Evolutionary conservation across 2,113 vertebrate species (phyloP), one percentile per base, ranked within the genome.

Genomic region (Manacus vitellinus): DNA sequence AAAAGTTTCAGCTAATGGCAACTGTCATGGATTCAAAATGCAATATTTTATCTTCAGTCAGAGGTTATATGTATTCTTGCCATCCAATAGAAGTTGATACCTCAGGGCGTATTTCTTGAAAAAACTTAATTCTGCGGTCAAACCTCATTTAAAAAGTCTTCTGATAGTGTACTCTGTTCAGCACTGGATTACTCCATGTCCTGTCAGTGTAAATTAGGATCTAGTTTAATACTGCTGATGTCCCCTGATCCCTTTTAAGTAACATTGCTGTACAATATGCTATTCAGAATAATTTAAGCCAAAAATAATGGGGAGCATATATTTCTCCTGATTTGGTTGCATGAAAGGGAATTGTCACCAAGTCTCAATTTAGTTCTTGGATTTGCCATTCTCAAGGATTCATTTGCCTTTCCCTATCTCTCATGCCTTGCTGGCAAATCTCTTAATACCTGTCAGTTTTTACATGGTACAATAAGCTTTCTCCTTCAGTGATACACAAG

Each of bases 281-380:
- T 95, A 78, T 95, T 95, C 76, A 91, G 86, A 84, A 72, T 74
- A 71, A 94, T 95, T 85, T 95, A 95, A 95, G 93, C 91, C 91
- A 91, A 91, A 96, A 95, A 85, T 96, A 95, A 95, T 88, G 72
- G 92, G 72, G 59, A 88, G 47, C 35, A 10, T 88, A 6, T 23
- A 66, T 90, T 88, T 95, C 51, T 93, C 54, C 67, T 88, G 33
- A 66, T 82, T 54, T 82, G 67, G 30, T 66, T 84, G 33, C 59
- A 59, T 83, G 89, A 96, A 95, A 85, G 78, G 41, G 37, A 92
- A 76, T 58, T 82, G 70, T 89, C 87, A 76, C 66, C 31, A 22
- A 72, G 41, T 76, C 54, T 75, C 54, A 62, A 3, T 61, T 71
- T 88, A 30, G 12, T 70, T 88, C 35, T 66, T 80, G 46, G 46